Evolutionary conservation across 2,888 invertebrate genomes (phyloP), one percentile per base, ranked within the genome.

Genomic region (Lasioglossum figueresi): DNA sequence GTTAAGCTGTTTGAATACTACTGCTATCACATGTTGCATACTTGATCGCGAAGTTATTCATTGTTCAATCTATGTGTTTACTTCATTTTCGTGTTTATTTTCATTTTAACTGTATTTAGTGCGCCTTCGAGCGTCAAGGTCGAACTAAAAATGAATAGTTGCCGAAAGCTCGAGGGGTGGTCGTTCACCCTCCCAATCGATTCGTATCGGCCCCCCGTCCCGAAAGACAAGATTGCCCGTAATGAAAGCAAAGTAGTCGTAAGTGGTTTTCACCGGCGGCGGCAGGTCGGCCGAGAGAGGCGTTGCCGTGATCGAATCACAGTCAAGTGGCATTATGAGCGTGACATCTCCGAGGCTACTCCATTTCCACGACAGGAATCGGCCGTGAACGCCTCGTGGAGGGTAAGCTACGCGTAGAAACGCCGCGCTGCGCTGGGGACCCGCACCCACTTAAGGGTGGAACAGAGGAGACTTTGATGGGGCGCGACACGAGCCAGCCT

Each of bases 401-500:
- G 82, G 82, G 85, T 37, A 68, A 87, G 73, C 76, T 66, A 72
- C 59, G 72, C 77, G 84, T 40, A 81, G 43, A 19, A 66, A 34
- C 66, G 66, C 56, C 34, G 76, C 75, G 80, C 87, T 16, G 27
- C 8, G 23, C 52, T 8, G 59, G 16, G 27, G 27, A 31, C 27
- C 59, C 59, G 85, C 86, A 86, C 89, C 89, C 68, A 90, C 88
- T 92, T 88, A 85, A 90, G 91, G 88, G 83, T 77, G 83, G 88
- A 89, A 82, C 87, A 81, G 88, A 81, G 81, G 85, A 85, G 85
- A 79, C 86, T 83, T 80, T 82, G 85, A 90, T 88, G 89, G 88
- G 83, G 88, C 85, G 72, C 81, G 80, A 82, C 73, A 81, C 75
- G 80, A 85, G 86, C 80, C 70, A 83, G 80, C 56, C 10, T 6